Evolutionary conservation across 2,888 invertebrate genomes (phyloP).

Genomic region (Hypomecis atomaria): DNA sequence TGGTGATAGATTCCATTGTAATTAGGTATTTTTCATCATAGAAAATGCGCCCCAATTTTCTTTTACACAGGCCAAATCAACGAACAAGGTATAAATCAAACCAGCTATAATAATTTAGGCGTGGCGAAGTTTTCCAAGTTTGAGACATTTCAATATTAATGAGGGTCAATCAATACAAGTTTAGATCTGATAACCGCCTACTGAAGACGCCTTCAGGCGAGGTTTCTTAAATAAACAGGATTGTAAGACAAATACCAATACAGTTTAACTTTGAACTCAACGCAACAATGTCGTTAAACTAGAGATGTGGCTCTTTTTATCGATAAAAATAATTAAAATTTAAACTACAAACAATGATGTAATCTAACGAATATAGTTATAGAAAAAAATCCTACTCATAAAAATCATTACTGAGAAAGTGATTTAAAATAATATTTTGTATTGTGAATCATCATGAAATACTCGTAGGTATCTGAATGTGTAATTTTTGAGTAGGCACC

Average conservation of each 20-base stretch:
- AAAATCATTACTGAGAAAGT: too few species aligned
- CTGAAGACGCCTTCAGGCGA: slow-evolving; percentile 2
- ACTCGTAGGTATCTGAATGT: too few species aligned
- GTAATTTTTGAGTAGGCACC: too few species aligned
- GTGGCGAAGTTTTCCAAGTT: background rate
- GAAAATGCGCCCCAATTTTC: background rate
- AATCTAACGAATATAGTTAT: too few species aligned
- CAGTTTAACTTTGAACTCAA: slow-evolving; percentile 51
- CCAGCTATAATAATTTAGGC: background rate
- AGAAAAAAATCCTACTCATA: too few species aligned
- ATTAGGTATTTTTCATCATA: too few species aligned
- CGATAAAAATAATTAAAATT: slow-evolving; percentile 1
- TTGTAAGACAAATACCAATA: slow-evolving; percentile 33
- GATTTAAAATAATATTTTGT: too few species aligned
- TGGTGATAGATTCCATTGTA: too few species aligned
- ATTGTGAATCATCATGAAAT: too few species aligned
- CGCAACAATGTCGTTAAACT: slow-evolving; percentile 39
- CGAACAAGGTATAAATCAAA: background rate
- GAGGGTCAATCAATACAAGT: background rate
- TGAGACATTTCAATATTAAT: background rate
- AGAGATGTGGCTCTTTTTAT: slow-evolving; percentile 1
- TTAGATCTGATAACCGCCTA: slow-evolving; percentile 9
- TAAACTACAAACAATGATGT: too few species aligned
- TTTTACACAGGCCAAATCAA: background rate
- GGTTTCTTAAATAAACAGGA: slow-evolving; percentile 4